These are phyloP conservation scores for Eulemur albifrons DNA, from an alignment of 2,797 vertebrate species.

Conservation along the genomic window DNA sequence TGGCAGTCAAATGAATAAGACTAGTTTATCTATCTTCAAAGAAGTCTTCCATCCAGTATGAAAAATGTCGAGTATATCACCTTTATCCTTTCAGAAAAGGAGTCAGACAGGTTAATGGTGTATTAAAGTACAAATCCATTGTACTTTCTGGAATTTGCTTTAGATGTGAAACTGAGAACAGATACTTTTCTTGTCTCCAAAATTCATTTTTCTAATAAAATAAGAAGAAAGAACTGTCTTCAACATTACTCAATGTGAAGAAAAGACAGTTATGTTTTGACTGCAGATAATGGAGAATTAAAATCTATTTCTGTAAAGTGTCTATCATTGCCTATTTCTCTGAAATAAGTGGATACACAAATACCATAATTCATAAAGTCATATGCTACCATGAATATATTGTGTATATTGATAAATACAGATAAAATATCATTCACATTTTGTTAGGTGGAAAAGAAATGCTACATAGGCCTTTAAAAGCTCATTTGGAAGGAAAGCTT, in stretches of 20 bases:
- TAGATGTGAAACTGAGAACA: not conserved
- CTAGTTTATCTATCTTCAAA: not conserved
- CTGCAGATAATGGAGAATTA: not conserved
- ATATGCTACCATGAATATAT: not conserved
- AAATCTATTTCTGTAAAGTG: not conserved
- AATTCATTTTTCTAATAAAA: not conserved
- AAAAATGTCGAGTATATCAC: not conserved
- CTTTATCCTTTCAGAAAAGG: not conserved
- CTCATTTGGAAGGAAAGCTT: not conserved
- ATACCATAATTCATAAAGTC: not conserved
- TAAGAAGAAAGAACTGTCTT: not conserved
- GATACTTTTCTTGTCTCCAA: not conserved
- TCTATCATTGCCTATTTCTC: constrained; percentile 39
- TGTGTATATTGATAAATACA: not conserved
- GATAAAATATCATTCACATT: constrained; percentile 37
- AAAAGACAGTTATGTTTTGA: constrained; percentile 74
- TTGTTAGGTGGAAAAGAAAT: not conserved
- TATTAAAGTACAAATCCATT: not conserved
- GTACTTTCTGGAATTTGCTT: not conserved
- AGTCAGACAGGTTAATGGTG: not conserved
- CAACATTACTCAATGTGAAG: not conserved
- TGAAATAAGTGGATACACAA: not conserved
- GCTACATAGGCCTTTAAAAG: not conserved
- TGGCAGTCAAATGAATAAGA: not conserved
- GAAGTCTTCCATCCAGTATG: not conserved